phyloP scores from a whole-genome alignment of 2,113 vertebrate genomes.

The Triplophysa siluroides region DNA sequence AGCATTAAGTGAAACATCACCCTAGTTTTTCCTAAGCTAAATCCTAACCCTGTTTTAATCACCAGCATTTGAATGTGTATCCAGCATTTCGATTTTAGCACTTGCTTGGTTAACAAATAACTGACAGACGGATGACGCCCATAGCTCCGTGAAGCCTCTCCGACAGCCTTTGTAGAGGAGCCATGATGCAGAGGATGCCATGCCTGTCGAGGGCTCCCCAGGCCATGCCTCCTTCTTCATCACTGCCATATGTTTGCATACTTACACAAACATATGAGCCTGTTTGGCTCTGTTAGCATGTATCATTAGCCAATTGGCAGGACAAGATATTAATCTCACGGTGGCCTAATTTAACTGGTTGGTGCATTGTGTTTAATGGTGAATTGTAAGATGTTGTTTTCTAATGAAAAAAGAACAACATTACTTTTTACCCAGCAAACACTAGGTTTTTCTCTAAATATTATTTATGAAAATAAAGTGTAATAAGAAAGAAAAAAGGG shows the following conservation, averaged over 20 bases:
- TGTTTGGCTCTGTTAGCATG: slow-evolving; percentile 18
- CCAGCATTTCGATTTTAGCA: slow-evolving; percentile 31
- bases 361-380: not conserved
- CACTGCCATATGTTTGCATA: slow-evolving; percentile 44
- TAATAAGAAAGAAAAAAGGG: not conserved
- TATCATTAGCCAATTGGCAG: slow-evolving; percentile 24
- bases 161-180: slow-evolving; percentile 35
- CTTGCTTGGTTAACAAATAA: slow-evolving; percentile 35
- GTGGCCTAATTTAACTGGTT: slow-evolving; percentile 37
- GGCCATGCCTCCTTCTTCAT: slow-evolving; percentile 29
- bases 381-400: slow-evolving; percentile 9
- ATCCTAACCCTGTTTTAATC: not conserved
- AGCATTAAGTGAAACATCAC: too few relatives aligned
- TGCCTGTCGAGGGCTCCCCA: slow-evolving; percentile 16
- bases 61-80: not conserved
- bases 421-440: not conserved
- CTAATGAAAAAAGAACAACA: not conserved
- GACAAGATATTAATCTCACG: not conserved
- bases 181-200: slow-evolving; percentile 16
- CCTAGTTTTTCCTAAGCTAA: not conserved
- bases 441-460: slow-evolving; percentile 18
- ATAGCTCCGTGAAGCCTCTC: slow-evolving; percentile 16
- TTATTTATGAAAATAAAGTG: not conserved
- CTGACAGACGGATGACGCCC: slow-evolving; percentile 19
- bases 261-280: slow-evolving; percentile 42